Conservation (phyloP, 2,888 invertebrate genomes). For the Calliscelio sp. region DNA sequence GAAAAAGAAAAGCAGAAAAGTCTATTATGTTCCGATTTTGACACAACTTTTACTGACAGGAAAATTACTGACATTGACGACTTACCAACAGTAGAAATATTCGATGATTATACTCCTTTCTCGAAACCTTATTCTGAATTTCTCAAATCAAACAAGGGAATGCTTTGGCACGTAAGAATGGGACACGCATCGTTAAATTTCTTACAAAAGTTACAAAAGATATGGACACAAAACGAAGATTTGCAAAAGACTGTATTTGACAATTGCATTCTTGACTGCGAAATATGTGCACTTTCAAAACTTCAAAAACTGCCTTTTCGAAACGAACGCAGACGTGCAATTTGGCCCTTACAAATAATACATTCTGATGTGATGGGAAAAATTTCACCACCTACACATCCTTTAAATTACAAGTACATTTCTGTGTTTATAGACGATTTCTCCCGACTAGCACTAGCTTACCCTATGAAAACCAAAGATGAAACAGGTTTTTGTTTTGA, state of each 20-base stretch:
- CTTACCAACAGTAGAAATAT: too few relatives aligned
- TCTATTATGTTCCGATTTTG: too few relatives aligned
- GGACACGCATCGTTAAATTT: conserved; percentile 37
- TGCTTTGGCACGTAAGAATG: too few relatives aligned
- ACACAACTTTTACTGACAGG: too few relatives aligned
- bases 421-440: conserved; percentile 72
- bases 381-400: conserved; percentile 67
- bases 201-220: conserved; percentile 30
- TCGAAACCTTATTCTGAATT: too few relatives aligned
- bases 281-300: conserved; percentile 70
- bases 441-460: conserved; percentile 72
- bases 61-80: too few relatives aligned
- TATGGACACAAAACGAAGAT: neutral
- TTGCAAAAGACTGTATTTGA: neutral
- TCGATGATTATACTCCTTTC: too few relatives aligned
- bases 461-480: conserved; percentile 69
- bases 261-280: conserved; percentile 1
- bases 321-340: conserved; percentile 52
- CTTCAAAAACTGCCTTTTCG: conserved; percentile 73
- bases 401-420: conserved; percentile 70
- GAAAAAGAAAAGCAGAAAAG: too few relatives aligned
- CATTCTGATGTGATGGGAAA: conserved; percentile 74
- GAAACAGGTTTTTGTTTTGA: conserved; percentile 69
- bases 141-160: too few relatives aligned
- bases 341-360: conserved; percentile 69